phyloP scores from a whole-genome alignment of 2,113 vertebrate genomes.

The Pseudopipra pipra region DNA sequence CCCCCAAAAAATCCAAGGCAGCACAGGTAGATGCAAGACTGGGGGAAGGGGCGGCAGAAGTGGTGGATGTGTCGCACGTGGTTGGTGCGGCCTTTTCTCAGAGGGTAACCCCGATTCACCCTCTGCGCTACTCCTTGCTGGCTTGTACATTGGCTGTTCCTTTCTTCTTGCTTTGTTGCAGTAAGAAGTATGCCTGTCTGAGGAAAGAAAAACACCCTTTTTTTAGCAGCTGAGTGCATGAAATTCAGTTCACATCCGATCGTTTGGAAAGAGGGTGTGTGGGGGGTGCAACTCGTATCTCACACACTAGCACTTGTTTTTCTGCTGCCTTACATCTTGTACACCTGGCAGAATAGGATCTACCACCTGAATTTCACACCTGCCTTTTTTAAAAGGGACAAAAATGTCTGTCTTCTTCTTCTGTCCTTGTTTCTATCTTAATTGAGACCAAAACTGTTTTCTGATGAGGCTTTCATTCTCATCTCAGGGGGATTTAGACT shows the following conservation, averaged over 20 bases:
- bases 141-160: accelerated
- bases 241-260: neutral
- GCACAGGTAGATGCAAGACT: neutral
- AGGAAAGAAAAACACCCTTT: neutral
- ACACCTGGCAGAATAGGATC: neutral
- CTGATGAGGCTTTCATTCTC: neutral
- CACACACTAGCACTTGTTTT: neutral
- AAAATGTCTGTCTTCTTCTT: neutral
- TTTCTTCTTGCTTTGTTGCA: neutral
- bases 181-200: neutral
- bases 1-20: neutral
- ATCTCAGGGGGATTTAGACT: neutral
- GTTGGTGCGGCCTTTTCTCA: neutral
- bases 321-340: neutral
- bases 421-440: neutral
- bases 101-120: neutral
- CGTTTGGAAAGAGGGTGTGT: neutral
- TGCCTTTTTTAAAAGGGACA: neutral
- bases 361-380: neutral
- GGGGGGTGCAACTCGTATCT: neutral
- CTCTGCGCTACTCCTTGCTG: neutral
- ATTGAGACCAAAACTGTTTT: neutral
- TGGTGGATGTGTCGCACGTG: neutral
- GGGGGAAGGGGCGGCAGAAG: neutral
- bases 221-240: neutral